Evolutionary conservation across 2,797 vertebrate species (phyloP).

Genomic region (Lycodopsis pacificus): DNA sequence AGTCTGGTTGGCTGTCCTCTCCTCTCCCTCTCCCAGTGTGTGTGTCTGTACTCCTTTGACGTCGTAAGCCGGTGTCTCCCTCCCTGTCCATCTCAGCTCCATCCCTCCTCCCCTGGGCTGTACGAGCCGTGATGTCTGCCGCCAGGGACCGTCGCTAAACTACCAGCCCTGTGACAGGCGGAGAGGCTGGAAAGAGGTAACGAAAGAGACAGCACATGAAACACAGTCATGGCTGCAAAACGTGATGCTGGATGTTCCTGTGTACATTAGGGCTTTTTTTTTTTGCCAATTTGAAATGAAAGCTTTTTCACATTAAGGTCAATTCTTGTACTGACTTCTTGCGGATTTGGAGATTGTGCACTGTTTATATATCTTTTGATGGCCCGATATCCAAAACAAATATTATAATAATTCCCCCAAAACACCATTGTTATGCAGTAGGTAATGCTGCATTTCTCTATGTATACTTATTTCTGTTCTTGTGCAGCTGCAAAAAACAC

Average conservation of each 20-base stretch:
- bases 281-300: not conserved
- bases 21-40: constrained; percentile 53
- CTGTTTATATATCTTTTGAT: not conserved
- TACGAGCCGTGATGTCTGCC: constrained; percentile 80
- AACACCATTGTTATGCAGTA: not conserved
- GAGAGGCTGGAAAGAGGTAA: not conserved
- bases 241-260: not conserved
- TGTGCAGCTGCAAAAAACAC: not conserved
- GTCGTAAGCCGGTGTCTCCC: constrained; percentile 90
- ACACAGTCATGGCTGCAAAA: not conserved
- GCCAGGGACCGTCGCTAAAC: constrained; percentile 78
- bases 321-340: not conserved
- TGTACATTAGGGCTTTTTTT: too few species aligned
- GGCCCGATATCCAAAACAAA: not conserved
- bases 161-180: constrained; percentile 14
- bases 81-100: constrained; percentile 85
- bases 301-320: not conserved
- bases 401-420: not conserved
- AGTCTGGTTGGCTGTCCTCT: constrained; percentile 75
- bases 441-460: not conserved
- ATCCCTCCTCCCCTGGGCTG: constrained; percentile 84
- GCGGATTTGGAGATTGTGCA: not conserved
- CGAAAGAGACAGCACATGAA: not conserved
- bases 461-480: not conserved
- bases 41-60: constrained; percentile 83